Evolutionary conservation across 1,140 invertebrate genomes (phyloP).

Genomic region (Brachionus sp.): DNA sequence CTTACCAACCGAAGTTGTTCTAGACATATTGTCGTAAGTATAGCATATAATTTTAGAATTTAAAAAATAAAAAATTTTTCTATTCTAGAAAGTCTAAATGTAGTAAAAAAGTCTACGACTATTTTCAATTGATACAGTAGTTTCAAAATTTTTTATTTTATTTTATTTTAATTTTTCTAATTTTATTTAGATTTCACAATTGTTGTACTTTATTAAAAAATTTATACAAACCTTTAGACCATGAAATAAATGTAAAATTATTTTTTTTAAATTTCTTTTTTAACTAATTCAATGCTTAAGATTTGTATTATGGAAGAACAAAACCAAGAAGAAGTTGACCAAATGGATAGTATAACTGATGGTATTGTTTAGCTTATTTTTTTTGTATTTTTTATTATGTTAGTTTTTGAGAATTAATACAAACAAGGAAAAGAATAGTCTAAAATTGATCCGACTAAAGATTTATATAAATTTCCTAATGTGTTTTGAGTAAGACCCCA

Average conservation of each 20-base stretch:
- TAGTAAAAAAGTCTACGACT: constrained; percentile 9
- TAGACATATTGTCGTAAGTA: constrained; percentile 13
- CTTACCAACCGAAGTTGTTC: not conserved
- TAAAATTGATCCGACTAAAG: too few species aligned
- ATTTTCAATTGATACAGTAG: constrained; percentile 34
- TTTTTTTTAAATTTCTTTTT: not conserved
- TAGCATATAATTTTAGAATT: not conserved
- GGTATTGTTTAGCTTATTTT: not conserved
- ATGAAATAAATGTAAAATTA: not conserved
- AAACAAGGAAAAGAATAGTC: too few species aligned
- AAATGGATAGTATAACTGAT: not conserved
- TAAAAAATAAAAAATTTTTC: not conserved
- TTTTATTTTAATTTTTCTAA: too few species aligned
- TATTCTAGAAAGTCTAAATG: not conserved
- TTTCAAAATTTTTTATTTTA: not conserved
- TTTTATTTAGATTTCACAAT: constrained; percentile 15
- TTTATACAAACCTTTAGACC: not conserved
- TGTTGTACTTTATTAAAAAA: constrained; percentile 34
- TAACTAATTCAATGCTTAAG: not conserved
- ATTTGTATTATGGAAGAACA: not conserved
- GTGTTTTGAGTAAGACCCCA: too few species aligned
- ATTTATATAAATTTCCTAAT: too few species aligned
- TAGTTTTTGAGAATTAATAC: too few species aligned
- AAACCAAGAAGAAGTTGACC: not conserved
- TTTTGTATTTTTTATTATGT: not conserved